Evolutionary conservation across 2,113 vertebrate genomes (phyloP).

Genomic region (Campylorhamphus procurvoides): DNA sequence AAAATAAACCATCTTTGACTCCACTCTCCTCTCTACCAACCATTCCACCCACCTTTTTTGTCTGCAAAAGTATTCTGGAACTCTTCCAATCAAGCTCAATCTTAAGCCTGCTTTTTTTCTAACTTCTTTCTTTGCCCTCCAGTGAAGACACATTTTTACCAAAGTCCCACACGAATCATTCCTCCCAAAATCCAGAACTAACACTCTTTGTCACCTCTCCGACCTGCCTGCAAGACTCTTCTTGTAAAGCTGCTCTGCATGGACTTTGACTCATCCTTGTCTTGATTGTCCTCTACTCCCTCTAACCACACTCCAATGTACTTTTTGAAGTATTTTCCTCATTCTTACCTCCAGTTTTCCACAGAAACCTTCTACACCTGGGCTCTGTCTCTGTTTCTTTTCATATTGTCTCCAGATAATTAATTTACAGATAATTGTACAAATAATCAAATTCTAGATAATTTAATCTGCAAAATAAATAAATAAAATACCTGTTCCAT

Average conservation of each 20-base stretch:
- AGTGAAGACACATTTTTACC: neutral
- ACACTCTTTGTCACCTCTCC: neutral
- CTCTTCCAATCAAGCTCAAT: neutral
- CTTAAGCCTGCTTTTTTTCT: neutral
- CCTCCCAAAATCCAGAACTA: neutral
- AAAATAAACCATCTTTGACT: neutral
- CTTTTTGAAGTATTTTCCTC: slow-evolving; percentile 6
- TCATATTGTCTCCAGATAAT: slow-evolving; percentile 50
- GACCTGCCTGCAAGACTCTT: neutral
- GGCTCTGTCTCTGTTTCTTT: slow-evolving; percentile 33
- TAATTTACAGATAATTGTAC: slow-evolving; percentile 46
- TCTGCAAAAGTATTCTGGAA: neutral
- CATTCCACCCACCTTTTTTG: neutral
- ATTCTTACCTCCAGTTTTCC: neutral
- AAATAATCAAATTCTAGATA: slow-evolving; percentile 39
- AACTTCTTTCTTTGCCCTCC: neutral
- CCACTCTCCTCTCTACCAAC: neutral
- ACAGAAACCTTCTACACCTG: slow-evolving; percentile 34
- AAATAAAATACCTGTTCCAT: slow-evolving; percentile 16
- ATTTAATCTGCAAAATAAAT: slow-evolving; percentile 41
- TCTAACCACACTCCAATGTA: neutral
- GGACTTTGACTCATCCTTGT: neutral
- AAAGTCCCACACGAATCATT: neutral
- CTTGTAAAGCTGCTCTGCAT: neutral
- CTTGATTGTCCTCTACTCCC: neutral